Base-by-base conservation (phyloP, 2,888 invertebrate species). In the Salticus scenicus region DNA sequence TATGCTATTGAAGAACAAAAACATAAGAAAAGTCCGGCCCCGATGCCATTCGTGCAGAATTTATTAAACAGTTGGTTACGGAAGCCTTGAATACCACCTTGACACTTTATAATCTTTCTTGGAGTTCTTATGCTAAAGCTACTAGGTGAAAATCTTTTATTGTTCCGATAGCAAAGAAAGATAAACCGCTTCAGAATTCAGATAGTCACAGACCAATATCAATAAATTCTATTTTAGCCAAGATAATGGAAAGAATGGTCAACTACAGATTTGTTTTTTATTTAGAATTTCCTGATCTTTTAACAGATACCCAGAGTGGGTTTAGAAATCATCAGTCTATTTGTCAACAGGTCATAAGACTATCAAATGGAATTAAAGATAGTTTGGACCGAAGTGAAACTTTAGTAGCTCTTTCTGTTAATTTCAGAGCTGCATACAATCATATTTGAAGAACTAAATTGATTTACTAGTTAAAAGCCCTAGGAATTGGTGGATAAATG, bases 291-390 rank as follows among this genome's bases (percentile, higher is more conserved):
- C 33, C 10, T 33, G 20, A 67, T 0, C 33, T 31, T 67, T 33
- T 67, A 33, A 33, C 20, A 67, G 67, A 67, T 10, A 33, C 67
- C 1, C 33, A 33, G 67, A 67, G 67, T 10, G 67, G 67, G 0
- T 67, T 67, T 33, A 31, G 33, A 67, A 33, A n/a, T 20, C n/a
- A 67, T 20, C 33, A 67, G 33, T 33, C 67, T 33, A 33, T 37
- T 31, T 33, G 0, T 33, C 0, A 67, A 33, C 67, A 67, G 20
- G 67, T 33, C 1, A 7, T 67, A 67, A 67, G 67, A 33, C 20
- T 67, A 17, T 33, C 67, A n/a, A n/a, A n/a, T n/a, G 51, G 17
- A 17, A 2, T 51, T 51, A 17, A 0, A 51, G 51, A 51, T 2
- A 51, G 51, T 2, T 2, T 51, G 51, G 28, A 28, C 28, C 0